Evolutionary conservation across 1,140 invertebrate species (phyloP), one percentile per base, ranked within the genome.

Genomic region (Gerris buenoi): DNA sequence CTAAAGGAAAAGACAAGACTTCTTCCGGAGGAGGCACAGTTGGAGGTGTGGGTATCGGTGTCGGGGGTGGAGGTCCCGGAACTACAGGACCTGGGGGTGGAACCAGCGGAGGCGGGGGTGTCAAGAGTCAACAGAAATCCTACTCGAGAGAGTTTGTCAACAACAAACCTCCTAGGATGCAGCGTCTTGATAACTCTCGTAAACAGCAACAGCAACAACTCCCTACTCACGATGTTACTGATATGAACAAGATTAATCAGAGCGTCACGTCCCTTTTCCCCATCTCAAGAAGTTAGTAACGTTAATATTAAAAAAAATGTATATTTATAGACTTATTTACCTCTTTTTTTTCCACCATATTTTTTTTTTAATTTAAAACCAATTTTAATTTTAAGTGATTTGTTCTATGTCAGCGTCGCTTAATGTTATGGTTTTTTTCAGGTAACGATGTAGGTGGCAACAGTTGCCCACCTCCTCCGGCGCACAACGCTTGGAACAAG

Each of bases 401-500:
- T n/a, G n/a, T n/a, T n/a, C n/a, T n/a, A n/a, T n/a, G n/a, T n/a
- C n/a, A n/a, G n/a, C n/a, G n/a, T n/a, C n/a, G n/a, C n/a, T n/a
- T n/a, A n/a, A n/a, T n/a, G n/a, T n/a, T n/a, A n/a, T n/a, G n/a
- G n/a, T n/a, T n/a, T n/a, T n/a, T n/a, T n/a, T n/a, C n/a, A n/a
- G n/a, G 65, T 58, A 65, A 76, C 77, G 72, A 79, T 76, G 69
- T 76, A 74, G 69, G 79, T 67, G 23, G 58, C 18, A 46, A 46
- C 18, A 46, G 58, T 15, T 77, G 78, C 72, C 79, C 80, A 67
- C 84, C 87, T 2, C 83, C 84, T 25, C 86, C 86, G 0, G 72
- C 84, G 1, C 83, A 87, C 1, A 92, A 89, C 76, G 90, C 90
- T 14, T 93, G 90, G 90, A 88, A 91, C 70, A 93, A 91, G 75